These are phyloP conservation scores for Chloroceryle aenea DNA, from an alignment of 2,113 vertebrate species.

Conservation along the genomic window DNA sequence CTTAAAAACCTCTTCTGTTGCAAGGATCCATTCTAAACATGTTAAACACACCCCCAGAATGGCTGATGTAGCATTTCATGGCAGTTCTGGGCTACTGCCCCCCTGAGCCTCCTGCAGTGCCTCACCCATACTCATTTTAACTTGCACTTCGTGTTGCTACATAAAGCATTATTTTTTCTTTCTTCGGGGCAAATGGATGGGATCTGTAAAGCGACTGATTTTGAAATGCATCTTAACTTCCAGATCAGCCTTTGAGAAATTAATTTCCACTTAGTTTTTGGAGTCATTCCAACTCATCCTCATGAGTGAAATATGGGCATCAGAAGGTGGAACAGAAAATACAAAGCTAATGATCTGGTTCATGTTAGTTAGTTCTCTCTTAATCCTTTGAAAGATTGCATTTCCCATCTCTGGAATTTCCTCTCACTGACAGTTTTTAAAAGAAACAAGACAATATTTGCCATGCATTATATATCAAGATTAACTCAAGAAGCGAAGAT, in stretches of 20 bases:
- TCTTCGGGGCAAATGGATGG: conserved; percentile 37
- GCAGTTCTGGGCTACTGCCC: neutral
- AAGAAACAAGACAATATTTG: conserved; percentile 70
- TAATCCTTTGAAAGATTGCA: conserved; percentile 74
- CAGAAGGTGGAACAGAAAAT: conserved; percentile 72
- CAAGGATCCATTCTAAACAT: neutral
- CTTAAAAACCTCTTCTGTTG: neutral
- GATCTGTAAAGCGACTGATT: conserved; percentile 38
- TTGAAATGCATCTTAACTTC: conserved; percentile 57
- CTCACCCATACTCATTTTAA: conserved; percentile 6
- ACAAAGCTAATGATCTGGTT: conserved; percentile 76
- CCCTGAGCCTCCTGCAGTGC: neutral
- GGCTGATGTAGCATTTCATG: neutral
- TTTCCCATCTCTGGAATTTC: conserved; percentile 45
- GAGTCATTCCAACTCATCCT: conserved; percentile 41
- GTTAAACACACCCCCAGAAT: neutral
- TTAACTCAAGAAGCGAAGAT: conserved; percentile 53
- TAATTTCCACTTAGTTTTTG: conserved; percentile 68
- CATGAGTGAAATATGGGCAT: conserved; percentile 66
- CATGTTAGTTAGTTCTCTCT: conserved; percentile 72
- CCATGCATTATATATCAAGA: conserved; percentile 63
- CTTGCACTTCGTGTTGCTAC: neutral
- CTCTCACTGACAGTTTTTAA: conserved; percentile 40
- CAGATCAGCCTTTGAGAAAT: conserved; percentile 61
- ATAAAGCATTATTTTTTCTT: conserved; percentile 34